These are phyloP conservation scores for Netelia melanura DNA, from an alignment of 2,888 invertebrate genomes.

Conservation along the genomic window DNA sequence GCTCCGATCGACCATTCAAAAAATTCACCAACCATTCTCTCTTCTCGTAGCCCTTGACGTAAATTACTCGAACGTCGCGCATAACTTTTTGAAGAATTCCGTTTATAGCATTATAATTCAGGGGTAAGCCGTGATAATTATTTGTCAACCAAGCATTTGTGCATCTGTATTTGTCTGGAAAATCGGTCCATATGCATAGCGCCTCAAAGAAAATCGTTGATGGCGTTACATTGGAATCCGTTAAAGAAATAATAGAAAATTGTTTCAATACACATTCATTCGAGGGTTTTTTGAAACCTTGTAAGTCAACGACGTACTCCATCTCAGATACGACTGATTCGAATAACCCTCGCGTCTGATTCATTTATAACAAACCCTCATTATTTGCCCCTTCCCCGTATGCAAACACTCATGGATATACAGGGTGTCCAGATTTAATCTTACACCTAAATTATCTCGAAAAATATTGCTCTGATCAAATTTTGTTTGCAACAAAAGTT, in stretches of 20 bases:
- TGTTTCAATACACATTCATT: slow-evolving; percentile 55
- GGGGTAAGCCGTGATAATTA: slow-evolving; percentile 37
- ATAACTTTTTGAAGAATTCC: slow-evolving; percentile 25
- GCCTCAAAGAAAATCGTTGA: slow-evolving; percentile 43
- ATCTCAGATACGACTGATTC: not conserved
- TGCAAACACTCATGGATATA: no score
- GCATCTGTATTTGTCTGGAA: slow-evolving; percentile 32
- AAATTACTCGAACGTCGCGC: slow-evolving; percentile 9
- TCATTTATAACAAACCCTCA: no score
- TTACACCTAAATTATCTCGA: no score
- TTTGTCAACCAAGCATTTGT: slow-evolving; percentile 33
- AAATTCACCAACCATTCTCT: not conserved
- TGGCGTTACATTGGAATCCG: not conserved
- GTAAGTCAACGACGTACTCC: slow-evolving; percentile 46
- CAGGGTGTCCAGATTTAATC: no score
- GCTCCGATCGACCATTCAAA: not conserved
- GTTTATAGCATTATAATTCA: slow-evolving; percentile 21
- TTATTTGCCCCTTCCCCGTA: no score
- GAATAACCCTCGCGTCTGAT: no score
- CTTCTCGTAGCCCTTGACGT: slow-evolving; percentile 37
- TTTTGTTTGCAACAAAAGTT: no score
- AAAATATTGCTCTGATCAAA: no score
- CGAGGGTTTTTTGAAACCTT: slow-evolving; percentile 43
- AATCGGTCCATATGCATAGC: slow-evolving; percentile 15
- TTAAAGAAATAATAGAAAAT: slow-evolving; percentile 24